Percentiles rank a stretch among this genome's conserved stretches.
These are phyloP conservation scores for Tetrax tetrax DNA, from an alignment of 2,113 vertebrate species.

Conservation along the genomic window DNA sequence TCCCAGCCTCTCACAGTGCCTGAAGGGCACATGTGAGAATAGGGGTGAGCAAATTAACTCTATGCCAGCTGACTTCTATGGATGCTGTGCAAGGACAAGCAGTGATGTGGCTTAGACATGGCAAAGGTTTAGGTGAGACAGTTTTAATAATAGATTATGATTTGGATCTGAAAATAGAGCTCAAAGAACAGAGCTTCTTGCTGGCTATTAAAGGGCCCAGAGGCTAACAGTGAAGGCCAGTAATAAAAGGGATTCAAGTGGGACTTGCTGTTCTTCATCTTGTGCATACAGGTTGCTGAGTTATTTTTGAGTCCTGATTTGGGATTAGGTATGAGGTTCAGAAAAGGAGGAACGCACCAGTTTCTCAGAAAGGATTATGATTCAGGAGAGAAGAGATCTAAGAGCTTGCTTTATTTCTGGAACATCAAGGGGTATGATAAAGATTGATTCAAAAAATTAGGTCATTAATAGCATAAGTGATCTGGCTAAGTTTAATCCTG, in stretches of 20 bases:
- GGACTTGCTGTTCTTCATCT: not conserved
- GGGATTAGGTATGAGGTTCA: not conserved
- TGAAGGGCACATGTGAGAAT: not conserved
- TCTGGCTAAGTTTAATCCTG: not conserved
- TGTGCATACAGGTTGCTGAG: not conserved
- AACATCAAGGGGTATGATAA: not conserved
- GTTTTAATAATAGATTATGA: not conserved
- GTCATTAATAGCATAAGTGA: not conserved
- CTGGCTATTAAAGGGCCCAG: not conserved
- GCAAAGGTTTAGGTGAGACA: not conserved
- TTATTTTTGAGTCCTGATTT: not conserved
- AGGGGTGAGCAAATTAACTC: not conserved
- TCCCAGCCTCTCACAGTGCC: not conserved
- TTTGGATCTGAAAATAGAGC: not conserved
- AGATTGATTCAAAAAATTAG: not conserved
- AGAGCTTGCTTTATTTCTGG: not conserved
- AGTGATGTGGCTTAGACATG: not conserved
- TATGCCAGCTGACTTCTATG: not conserved
- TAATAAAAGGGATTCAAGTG: not conserved
- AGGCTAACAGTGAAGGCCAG: not conserved
- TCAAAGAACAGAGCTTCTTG: not conserved
- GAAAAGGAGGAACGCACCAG: not conserved
- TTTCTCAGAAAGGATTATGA: not conserved
- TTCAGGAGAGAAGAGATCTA: not conserved
- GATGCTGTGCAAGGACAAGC: not conserved